Evolutionary conservation across 2,113 vertebrate genomes (phyloP).

Genomic region (Sus scrofa): DNA sequence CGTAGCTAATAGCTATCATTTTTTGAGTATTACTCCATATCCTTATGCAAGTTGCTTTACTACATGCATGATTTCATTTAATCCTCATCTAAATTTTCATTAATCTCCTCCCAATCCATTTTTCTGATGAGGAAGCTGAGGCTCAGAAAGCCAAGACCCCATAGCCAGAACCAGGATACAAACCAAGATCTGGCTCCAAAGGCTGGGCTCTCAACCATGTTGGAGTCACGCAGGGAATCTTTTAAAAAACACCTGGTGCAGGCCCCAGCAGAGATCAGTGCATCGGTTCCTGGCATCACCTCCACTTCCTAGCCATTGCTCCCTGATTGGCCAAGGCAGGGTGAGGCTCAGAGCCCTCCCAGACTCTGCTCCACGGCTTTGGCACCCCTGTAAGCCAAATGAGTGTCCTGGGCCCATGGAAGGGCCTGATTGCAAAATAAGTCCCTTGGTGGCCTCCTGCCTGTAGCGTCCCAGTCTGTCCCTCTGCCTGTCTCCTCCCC

Average conservation of each 20-base stretch:
- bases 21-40: background rate
- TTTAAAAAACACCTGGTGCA: background rate
- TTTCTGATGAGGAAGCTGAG: constrained; percentile 51
- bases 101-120: background rate
- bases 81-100: background rate
- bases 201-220: background rate
- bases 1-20: background rate
- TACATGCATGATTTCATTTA: background rate
- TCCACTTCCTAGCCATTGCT: background rate
- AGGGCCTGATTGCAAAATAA: background rate
- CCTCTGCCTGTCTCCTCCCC: background rate
- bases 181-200: background rate
- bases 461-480: background rate
- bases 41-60: background rate
- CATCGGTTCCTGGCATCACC: background rate
- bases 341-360: background rate
- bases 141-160: background rate
- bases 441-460: background rate
- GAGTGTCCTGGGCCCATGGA: background rate
- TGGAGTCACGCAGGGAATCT: background rate
- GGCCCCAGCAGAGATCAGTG: background rate
- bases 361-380: background rate
- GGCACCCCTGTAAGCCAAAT: background rate
- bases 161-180: background rate
- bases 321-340: background rate